Evolutionary conservation across 2,888 invertebrate species (phyloP), one percentile per base, ranked within the genome.

Genomic region (Acleris emargana): DNA sequence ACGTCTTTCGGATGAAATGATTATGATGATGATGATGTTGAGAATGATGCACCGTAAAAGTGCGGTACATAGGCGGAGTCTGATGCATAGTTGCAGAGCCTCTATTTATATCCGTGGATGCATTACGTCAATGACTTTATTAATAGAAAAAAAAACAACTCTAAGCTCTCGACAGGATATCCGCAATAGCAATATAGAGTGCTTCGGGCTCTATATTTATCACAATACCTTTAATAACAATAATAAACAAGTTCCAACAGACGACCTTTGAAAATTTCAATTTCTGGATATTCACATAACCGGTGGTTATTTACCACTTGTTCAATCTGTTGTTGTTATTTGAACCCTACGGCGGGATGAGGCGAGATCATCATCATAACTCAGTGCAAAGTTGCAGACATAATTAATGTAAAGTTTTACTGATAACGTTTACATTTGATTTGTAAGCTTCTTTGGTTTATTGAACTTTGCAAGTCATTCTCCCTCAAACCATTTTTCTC

Each of bases 231-330:
- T 76, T 73, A 67, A 2, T 28, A 28, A 0, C 0, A 28, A 28
- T 28, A 25, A 1, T 25, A 25, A 25, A 5, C 5, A 25, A 25
- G 5, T 5, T n/a, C n/a, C n/a, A n/a, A n/a, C n/a, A n/a, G n/a
- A n/a, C n/a, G n/a, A n/a, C n/a, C n/a, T n/a, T 25, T 25, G 5
- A 25, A 25, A 25, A 25, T 5, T 25, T 5, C 7, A 28, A 28
- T 73, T 72, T 69, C 68, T 71, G 73, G 72, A 72, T 70, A 58
- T 71, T 69, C 72, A 68, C 13, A 4, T 13, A 71, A 67, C 70
- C 70, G 60, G 69, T 68, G 68, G 69, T 61, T 69, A 71, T 73
- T 76, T 75, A 79, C 77, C 73, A 79, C 76, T 75, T 74, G 62
- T 66, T 59, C 71, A 71, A 67, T 68, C 70, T 71, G 72, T 71